phyloP scores from a whole-genome alignment of 2,113 vertebrate species.

The Labeo rohita region DNA sequence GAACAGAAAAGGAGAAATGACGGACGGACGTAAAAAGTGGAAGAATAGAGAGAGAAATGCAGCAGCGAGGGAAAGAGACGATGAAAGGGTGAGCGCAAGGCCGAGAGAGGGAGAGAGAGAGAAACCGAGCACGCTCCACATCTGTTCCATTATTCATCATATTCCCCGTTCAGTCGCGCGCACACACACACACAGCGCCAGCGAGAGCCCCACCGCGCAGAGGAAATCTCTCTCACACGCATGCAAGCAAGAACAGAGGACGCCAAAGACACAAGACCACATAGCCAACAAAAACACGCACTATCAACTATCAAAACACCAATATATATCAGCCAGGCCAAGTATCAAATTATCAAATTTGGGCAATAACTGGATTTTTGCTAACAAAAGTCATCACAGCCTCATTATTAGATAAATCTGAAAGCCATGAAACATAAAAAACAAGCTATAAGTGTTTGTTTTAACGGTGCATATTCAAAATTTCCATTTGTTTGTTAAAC shows the following conservation, averaged over 20 bases:
- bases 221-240: conserved; percentile 57
- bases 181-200: conserved; percentile 34
- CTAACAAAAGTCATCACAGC: too few species aligned
- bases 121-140: conserved; percentile 55
- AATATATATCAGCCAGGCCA: neutral
- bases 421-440: too few species aligned
- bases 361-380: too few species aligned
- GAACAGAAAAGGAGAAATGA: conserved; percentile 41
- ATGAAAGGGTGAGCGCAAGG: conserved; percentile 47
- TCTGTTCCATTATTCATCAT: conserved; percentile 64
- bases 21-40: conserved; percentile 19
- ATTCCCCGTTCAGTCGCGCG: conserved; percentile 30
- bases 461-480: too few species aligned
- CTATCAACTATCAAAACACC: neutral
- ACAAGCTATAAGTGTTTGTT: too few species aligned
- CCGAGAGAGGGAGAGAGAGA: conserved; percentile 38
- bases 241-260: conserved; percentile 27
- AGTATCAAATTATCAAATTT: neutral
- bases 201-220: conserved; percentile 41
- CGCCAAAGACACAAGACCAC: conserved; percentile 12
- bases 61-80: conserved; percentile 54
- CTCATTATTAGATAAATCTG: too few species aligned
- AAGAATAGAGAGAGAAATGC: conserved; percentile 16
- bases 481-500: too few species aligned
- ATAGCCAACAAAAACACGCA: neutral